Percentiles rank a stretch among this genome's conserved stretches.
Evolutionary conservation across 2,113 vertebrate genomes (phyloP).

Genomic region (Chinchilla lanigera): DNA sequence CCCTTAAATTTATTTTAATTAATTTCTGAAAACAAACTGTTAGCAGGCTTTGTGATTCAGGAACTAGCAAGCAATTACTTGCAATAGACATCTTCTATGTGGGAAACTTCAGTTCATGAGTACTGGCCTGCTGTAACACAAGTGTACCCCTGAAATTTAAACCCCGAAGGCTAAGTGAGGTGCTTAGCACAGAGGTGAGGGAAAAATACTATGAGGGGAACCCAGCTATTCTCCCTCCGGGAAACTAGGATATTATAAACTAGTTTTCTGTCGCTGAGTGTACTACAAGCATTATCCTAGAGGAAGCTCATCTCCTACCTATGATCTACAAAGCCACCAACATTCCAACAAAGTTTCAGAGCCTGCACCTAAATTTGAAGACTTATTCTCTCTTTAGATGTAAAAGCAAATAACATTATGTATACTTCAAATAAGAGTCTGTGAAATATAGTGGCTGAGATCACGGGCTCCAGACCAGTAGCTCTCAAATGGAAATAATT

Average conservation of each 20-base stretch:
- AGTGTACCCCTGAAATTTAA: neutral
- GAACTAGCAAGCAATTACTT: conserved; percentile 23
- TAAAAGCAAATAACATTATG: neutral
- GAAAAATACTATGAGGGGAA: neutral
- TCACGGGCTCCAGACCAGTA: neutral
- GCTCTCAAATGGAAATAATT: neutral
- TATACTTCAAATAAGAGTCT: conserved; percentile 22
- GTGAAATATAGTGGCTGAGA: neutral
- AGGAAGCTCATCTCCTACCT: neutral
- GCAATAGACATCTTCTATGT: neutral
- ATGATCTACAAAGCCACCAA: neutral
- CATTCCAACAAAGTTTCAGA: neutral
- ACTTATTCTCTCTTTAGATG: neutral
- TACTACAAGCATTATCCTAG: neutral
- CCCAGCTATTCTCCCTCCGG: neutral
- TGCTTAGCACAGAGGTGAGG: neutral
- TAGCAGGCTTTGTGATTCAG: neutral
- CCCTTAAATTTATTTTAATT: conserved; percentile 1
- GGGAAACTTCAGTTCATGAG: neutral
- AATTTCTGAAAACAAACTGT: neutral
- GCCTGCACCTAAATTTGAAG: neutral
- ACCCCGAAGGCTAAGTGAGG: neutral
- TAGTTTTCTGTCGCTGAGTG: neutral
- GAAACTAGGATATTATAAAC: neutral
- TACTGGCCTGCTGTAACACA: neutral